A percentile compares a stretch with the other conserved stretches of the same genome.
Conservation (phyloP, 1,140 invertebrate genomes). For the Triops cancriformis region DNA sequence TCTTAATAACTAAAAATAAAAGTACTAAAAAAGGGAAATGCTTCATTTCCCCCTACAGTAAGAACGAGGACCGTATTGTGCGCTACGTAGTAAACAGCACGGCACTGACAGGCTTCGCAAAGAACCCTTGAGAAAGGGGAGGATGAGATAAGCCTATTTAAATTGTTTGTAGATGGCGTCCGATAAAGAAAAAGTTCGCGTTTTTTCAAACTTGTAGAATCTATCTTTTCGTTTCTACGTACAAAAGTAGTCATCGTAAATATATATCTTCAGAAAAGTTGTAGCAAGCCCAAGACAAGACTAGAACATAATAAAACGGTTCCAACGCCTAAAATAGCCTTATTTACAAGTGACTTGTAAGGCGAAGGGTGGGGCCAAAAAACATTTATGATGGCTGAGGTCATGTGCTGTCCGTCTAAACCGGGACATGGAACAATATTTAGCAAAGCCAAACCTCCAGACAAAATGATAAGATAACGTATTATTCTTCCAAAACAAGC, state of each 20-base stretch:
- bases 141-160: not conserved
- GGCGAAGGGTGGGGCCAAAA: not conserved
- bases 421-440: slow-evolving; percentile 8
- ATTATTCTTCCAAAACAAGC: not conserved
- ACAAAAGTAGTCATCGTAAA: not conserved
- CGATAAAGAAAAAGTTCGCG: too few relatives aligned
- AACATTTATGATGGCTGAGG: not conserved
- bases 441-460: not conserved
- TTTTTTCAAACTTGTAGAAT: too few relatives aligned
- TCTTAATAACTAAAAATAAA: not conserved
- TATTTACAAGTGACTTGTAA: not conserved
- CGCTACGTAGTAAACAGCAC: not conserved
- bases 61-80: not conserved
- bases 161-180: not conserved
- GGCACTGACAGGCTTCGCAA: not conserved
- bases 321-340: not conserved
- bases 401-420: not conserved
- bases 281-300: not conserved
- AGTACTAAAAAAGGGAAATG: not conserved
- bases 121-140: not conserved
- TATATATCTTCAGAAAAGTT: not conserved
- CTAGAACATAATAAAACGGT: not conserved
- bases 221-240: not conserved
- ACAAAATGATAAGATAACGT: not conserved
- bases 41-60: not conserved